Evolutionary conservation across 2,888 invertebrate genomes (phyloP), one percentile per base, ranked within the genome.

Genomic region (Lapara coniferarum): DNA sequence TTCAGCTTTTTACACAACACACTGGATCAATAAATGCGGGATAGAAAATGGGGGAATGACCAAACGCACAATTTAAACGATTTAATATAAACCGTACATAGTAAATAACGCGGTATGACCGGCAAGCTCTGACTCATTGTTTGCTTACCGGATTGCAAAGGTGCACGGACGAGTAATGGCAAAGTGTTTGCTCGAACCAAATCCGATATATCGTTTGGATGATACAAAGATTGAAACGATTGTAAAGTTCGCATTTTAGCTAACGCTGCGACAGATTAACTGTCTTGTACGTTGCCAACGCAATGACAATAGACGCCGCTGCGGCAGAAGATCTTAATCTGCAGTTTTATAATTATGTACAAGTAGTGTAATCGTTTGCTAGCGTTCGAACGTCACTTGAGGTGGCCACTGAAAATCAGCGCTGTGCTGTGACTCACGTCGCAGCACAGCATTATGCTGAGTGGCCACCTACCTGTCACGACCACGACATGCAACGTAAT

Each of bases 1-100:
- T 81, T 83, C 75, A 74, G 88, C 89, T 75, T 82, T 87, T 76
- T 77, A 73, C 77, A 72, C 63, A 79, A 80, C 72, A 82, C 83
- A 63, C 80, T 74, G 83, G 82, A 85, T 85, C 83, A 78, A 84
- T 83, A 81, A 77, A 68, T 75, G 73, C 73, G 74, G 75, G 71
- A 71, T 44, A 66, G 68, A 70, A 72, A 72, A 73, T 71, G 70
- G 77, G 74, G 74, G 77, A 78, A 76, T 74, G 74, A 74, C 71
- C 72, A 51, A 51, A 58, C 37, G 52, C 53, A n/a, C 44, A 63
- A 68, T 58, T 44, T 63, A 14, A 63, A 25, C 59, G 63, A 44
- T 63, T 63, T 69, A 63, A 63, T 69, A 53, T 55, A 63, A 63
- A 59, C 7, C 51, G 30, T 16, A 67, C 14, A 57, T 51, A 30